Evolutionary conservation across 23 tunicate species (phyloP).

Genomic region (Styela plicata): DNA sequence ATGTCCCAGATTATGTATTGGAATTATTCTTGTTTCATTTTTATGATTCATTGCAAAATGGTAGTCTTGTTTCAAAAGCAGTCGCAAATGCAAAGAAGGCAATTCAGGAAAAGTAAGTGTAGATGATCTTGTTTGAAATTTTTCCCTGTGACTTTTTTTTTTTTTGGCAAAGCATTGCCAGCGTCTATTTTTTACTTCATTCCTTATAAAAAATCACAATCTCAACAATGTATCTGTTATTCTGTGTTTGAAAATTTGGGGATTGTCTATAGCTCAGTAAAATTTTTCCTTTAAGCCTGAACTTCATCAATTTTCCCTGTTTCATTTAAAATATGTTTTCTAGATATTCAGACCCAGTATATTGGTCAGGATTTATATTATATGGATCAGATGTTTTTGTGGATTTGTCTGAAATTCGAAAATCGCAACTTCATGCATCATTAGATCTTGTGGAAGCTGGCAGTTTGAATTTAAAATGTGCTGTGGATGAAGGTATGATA

Average conservation of each 20-base stretch:
- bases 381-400: slow-evolving; percentile 52
- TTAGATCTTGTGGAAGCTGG: slow-evolving; percentile 40
- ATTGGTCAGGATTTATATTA: slow-evolving; percentile 58
- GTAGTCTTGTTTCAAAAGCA: slow-evolving; percentile 45
- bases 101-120: slow-evolving; percentile 36
- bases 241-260: too few relatives aligned
- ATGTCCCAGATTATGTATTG: slow-evolving; percentile 53
- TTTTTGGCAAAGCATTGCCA: too few relatives aligned
- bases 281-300: too few relatives aligned
- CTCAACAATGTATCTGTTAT: too few relatives aligned
- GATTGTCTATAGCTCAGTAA: too few relatives aligned
- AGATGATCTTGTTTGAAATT: background rate
- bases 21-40: slow-evolving; percentile 53
- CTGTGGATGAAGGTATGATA: slow-evolving; percentile 52
- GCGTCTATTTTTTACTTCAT: too few relatives aligned
- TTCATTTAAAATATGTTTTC: too few relatives aligned
- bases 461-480: slow-evolving; percentile 8
- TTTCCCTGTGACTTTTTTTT: too few relatives aligned
- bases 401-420: slow-evolving; percentile 53
- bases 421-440: slow-evolving; percentile 44
- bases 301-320: too few relatives aligned
- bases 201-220: too few relatives aligned
- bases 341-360: slow-evolving; percentile 40
- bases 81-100: slow-evolving; percentile 44
- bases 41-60: slow-evolving; percentile 42